A percentile compares a stretch with the other conserved stretches of the same genome.
phyloP scores from a whole-genome alignment of 2,888 invertebrate species.

The Polydrusus tereticollis region DNA sequence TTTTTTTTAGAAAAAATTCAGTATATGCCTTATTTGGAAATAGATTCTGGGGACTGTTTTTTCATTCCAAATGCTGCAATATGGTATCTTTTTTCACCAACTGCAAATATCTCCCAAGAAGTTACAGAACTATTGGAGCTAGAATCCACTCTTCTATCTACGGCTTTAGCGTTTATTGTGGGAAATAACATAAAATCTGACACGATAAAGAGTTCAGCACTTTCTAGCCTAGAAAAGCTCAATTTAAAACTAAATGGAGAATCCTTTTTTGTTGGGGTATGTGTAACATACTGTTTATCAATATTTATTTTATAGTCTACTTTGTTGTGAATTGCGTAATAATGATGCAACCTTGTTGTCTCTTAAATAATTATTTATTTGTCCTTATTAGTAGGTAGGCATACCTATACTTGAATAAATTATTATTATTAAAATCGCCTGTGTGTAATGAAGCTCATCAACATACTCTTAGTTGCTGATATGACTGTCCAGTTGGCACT shows the following conservation, averaged over 20 bases:
- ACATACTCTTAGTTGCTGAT: no score
- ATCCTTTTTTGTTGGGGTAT: slow-evolving; percentile 74
- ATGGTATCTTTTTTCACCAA: slow-evolving; percentile 74
- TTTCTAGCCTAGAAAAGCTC: slow-evolving; percentile 71
- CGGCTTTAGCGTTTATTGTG: slow-evolving; percentile 70
- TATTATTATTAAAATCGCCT: no score
- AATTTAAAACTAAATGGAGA: slow-evolving; percentile 70
- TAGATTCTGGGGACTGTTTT: slow-evolving; percentile 73
- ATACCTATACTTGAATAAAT: no score
- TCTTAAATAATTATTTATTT: neutral
- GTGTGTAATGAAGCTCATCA: no score
- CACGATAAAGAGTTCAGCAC: slow-evolving; percentile 72
- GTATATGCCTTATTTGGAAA: slow-evolving; percentile 76
- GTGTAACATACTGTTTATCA: slow-evolving; percentile 44
- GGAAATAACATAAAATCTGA: slow-evolving; percentile 68
- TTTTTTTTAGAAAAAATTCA: slow-evolving; percentile 71
- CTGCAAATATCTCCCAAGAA: slow-evolving; percentile 62
- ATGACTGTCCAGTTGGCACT: no score
- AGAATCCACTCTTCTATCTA: slow-evolving; percentile 74
- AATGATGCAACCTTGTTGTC: slow-evolving; percentile 20
- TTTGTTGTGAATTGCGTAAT: neutral
- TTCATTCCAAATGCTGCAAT: slow-evolving; percentile 82
- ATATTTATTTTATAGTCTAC: neutral
- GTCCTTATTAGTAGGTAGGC: neutral
- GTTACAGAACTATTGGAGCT: slow-evolving; percentile 75